A percentile compares a stretch with the other conserved stretches of the same genome.
Evolutionary conservation across 2,888 invertebrate genomes (phyloP).

Genomic region (Drosophila algonquin): DNA sequence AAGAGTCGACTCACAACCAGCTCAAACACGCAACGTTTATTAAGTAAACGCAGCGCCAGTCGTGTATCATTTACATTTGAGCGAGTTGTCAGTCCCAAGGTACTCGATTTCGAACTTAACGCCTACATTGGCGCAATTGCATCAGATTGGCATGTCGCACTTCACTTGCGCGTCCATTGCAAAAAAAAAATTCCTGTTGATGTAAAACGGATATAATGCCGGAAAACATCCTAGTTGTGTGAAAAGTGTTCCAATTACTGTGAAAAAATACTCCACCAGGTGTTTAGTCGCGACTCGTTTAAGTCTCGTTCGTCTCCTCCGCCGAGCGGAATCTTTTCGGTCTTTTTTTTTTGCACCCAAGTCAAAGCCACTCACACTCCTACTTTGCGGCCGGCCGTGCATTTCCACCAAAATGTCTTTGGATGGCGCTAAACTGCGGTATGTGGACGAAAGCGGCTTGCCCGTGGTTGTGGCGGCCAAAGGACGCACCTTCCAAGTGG

Average conservation of each 20-base stretch:
- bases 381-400: conserved; percentile 16
- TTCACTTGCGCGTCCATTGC: conserved; percentile 70
- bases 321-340: conserved; percentile 40
- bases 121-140: conserved; percentile 15
- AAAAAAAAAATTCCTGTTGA: conserved; percentile 70
- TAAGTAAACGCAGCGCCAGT: too few relatives aligned
- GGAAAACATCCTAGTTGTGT: background rate
- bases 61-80: background rate
- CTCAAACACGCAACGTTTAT: too few relatives aligned
- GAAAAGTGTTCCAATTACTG: conserved; percentile 12
- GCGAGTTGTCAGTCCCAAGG: conserved; percentile 38
- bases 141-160: conserved; percentile 54
- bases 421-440: conserved; percentile 79
- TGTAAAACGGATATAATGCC: background rate
- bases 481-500: conserved; percentile 80
- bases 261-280: background rate
- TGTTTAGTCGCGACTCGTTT: background rate
- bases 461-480: conserved; percentile 62
- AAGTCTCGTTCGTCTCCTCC: conserved; percentile 18
- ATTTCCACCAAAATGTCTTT: conserved; percentile 73
- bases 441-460: conserved; percentile 58
- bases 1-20: too few relatives aligned
- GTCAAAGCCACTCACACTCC: conserved; percentile 50
- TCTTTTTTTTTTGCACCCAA: conserved; percentile 45
- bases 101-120: conserved; percentile 60